Percentiles rank a stretch among this genome's conserved stretches.
phyloP scores from a whole-genome alignment of 1,140 invertebrate genomes.

The Campoletis sonorensis region DNA sequence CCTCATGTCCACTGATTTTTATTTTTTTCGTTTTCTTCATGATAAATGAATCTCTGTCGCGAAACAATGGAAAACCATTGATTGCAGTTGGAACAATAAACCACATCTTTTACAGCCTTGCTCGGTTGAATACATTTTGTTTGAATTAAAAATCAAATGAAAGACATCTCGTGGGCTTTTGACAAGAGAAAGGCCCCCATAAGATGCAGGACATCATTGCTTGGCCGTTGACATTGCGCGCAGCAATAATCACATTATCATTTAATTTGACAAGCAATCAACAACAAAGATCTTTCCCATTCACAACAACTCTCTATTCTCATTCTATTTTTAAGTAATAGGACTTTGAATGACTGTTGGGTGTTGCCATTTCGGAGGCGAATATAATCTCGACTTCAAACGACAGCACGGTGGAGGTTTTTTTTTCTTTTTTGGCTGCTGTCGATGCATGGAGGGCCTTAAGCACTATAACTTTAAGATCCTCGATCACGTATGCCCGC shows the following conservation, averaged over 20 bases:
- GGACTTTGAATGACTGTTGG: background rate
- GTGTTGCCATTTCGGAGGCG: background rate
- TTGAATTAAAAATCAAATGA: no score
- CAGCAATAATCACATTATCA: no score
- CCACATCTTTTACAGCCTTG: background rate
- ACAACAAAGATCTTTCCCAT: no score
- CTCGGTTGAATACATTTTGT: background rate
- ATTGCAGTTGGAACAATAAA: background rate
- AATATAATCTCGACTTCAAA: background rate
- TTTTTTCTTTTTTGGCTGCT: background rate
- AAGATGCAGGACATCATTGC: no score
- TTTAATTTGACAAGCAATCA: no score
- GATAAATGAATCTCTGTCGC: background rate
- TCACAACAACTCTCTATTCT: no score
- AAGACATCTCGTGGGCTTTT: no score
- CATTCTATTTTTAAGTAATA: background rate
- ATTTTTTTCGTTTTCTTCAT: background rate
- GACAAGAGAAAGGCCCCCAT: no score
- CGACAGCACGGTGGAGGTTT: background rate
- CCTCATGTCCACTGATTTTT: no score
- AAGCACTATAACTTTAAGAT: conserved; percentile 27
- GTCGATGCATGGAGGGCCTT: background rate
- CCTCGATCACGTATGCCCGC: conserved; percentile 68
- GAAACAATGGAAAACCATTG: background rate
- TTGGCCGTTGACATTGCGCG: no score